Base-by-base conservation (phyloP, 2,888 invertebrate species). In the Epiblema foenella region DNA sequence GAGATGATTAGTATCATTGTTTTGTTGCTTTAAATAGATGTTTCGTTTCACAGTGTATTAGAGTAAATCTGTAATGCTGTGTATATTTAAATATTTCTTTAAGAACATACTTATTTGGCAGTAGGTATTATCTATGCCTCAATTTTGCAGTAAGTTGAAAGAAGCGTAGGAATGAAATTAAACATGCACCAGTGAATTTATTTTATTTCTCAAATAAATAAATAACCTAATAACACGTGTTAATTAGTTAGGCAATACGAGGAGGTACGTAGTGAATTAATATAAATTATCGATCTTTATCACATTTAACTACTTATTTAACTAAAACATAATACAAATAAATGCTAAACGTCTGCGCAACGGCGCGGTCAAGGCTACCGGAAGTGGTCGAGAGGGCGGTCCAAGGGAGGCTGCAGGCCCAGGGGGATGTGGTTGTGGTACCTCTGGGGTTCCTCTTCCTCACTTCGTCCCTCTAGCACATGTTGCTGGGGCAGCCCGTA, bases 401-500 rank as follows among this genome's bases (percentile, higher is more conserved):
- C 90, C 49, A 91, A 84, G 4, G 93, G 93, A n/a, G 86, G 89
- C 80, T 93, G 92, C 39, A 92, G 84, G 9, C 88, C 89, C 17
- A 91, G 81, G 0, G 93, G 93, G 73, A 93, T 92, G 79, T 93
- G 93, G 76, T 93, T 92, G 76, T 89, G 90, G 77, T 79, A 93
- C 60, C 82, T 81, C 74, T 88, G 88, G 24, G 78, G 73, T 18
- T 81, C 81, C 37, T 69, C 66, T 59, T 88, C 88, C 5, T 83
- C 81, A 59, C 90, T 90, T 17, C 93, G 86, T 0, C 91, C 91
- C 63, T 91, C 92, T n/a, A 69, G 49, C 18, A 86, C 84, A 0
- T 77, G 79, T n/a, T 86, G 85, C 72, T 87, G 89, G 1, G 90
- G 89, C 8, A 79, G 77, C 2, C 91, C 91, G 67, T 91, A 91